Percentiles rank a stretch among this genome's conserved stretches.
These are phyloP conservation scores for Hafferia zeledoni DNA, from an alignment of 2,797 vertebrate genomes.

Conservation along the genomic window DNA sequence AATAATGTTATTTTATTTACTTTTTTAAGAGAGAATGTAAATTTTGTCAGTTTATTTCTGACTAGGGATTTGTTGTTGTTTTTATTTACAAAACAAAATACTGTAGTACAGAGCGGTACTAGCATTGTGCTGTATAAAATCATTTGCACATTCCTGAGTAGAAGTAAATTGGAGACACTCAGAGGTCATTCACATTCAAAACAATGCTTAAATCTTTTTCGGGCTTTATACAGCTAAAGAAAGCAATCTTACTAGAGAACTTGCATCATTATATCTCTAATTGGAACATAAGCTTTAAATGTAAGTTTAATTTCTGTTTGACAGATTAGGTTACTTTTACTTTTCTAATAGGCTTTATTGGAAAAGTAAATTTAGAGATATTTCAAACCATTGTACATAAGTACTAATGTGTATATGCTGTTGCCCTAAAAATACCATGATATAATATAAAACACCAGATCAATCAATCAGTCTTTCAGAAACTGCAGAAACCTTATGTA, in stretches of 20 bases:
- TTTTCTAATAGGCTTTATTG: constrained; percentile 59
- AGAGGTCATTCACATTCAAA: constrained; percentile 60
- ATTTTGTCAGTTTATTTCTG: constrained; percentile 86
- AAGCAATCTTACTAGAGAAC: constrained; percentile 43
- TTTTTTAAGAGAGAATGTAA: constrained; percentile 91
- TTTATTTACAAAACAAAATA: constrained; percentile 81
- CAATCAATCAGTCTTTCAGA: constrained; percentile 35
- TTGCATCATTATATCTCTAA: constrained; percentile 27
- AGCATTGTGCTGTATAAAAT: constrained; percentile 79
- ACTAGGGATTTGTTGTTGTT: constrained; percentile 81
- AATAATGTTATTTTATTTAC: constrained; percentile 88
- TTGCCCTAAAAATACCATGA: constrained; percentile 59
- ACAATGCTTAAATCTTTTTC: constrained; percentile 45
- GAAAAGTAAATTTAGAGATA: constrained; percentile 63
- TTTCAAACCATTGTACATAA: constrained; percentile 49
- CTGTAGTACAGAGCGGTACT: constrained; percentile 78
- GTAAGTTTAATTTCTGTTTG: constrained; percentile 64
- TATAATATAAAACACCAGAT: constrained; percentile 53
- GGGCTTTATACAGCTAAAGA: constrained; percentile 62
- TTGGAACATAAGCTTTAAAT: constrained; percentile 67
- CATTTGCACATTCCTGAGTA: constrained; percentile 78
- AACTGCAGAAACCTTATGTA: constrained; percentile 2
- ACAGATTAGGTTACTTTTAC: constrained; percentile 62
- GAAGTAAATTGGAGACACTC: constrained; percentile 69
- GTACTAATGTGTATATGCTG: constrained; percentile 48